Conservation (phyloP, 2,797 vertebrate species). For the Poecilia picta region DNA sequence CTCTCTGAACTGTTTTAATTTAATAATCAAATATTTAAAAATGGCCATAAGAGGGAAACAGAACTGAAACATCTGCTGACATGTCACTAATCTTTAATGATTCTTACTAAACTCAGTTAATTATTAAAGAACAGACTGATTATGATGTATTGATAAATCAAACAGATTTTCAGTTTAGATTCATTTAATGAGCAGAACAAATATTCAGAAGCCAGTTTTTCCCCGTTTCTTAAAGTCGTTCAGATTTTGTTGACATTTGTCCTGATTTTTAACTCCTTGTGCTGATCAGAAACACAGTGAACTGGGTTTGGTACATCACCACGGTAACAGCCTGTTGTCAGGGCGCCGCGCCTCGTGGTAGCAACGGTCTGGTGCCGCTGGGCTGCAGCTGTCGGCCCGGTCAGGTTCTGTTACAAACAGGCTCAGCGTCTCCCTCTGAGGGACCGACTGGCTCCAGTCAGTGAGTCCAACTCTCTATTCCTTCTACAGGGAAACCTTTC, state of each 20-base stretch:
- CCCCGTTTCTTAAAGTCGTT: neutral
- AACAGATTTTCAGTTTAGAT: neutral
- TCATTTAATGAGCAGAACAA: neutral
- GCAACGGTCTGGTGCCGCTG: conserved; percentile 21
- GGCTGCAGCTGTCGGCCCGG: conserved; percentile 60
- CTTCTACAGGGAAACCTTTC: neutral
- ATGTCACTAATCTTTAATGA: neutral
- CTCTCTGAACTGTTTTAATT: neutral
- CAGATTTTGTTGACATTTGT: neutral
- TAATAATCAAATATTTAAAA: neutral
- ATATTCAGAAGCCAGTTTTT: neutral
- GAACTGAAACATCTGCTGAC: neutral
- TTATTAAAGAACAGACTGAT: neutral
- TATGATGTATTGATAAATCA: neutral
- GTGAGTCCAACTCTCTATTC: no score
- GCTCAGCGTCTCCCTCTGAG: conserved; percentile 5
- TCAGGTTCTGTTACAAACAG: conserved; percentile 67
- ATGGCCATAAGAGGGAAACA: neutral
- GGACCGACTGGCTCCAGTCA: neutral
- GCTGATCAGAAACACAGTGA: neutral
- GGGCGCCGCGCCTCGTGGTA: conserved; percentile 3
- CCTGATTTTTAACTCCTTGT: neutral
- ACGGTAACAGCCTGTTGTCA: no score
- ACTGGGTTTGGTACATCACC: neutral
- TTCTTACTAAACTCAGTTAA: neutral